Conservation (phyloP, 2,888 invertebrate species). For the Eubasilissa splendida region DNA sequence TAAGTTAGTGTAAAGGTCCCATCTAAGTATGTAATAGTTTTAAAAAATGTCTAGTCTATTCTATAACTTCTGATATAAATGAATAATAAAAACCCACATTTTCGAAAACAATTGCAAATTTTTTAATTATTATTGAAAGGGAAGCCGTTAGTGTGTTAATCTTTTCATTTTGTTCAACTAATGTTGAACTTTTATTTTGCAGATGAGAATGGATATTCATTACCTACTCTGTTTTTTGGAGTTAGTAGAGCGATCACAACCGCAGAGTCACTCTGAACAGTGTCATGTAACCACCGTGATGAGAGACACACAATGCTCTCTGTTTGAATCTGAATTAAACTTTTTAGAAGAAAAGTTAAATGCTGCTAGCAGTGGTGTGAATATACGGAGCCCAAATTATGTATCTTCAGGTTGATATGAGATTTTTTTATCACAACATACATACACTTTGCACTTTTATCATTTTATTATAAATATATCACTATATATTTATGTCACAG, state of each 20-base stretch:
- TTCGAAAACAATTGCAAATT: no score
- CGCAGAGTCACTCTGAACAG: constrained; percentile 63
- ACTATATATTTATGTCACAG: no score
- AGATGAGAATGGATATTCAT: constrained; percentile 74
- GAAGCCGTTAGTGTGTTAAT: background rate
- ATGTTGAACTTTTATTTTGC: constrained; percentile 46
- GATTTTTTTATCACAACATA: background rate
- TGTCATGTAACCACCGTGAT: constrained; percentile 64
- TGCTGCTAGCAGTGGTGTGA: constrained; percentile 59
- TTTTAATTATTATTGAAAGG: no score
- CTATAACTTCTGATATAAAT: no score
- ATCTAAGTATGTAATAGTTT: no score
- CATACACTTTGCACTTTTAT: no score
- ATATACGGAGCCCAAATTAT: constrained; percentile 62
- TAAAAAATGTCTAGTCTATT: no score
- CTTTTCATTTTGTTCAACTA: background rate
- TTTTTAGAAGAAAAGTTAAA: constrained; percentile 65
- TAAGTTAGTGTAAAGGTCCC: no score
- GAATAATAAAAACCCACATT: no score
- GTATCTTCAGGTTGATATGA: constrained; percentile 64
- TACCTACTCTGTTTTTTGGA: constrained; percentile 73
- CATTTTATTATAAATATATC: no score
- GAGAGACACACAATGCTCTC: constrained; percentile 71
- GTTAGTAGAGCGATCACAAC: constrained; percentile 63
- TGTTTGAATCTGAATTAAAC: constrained; percentile 73